Conservation (phyloP, 2,888 invertebrate species). For the Calameuta filiformis region DNA sequence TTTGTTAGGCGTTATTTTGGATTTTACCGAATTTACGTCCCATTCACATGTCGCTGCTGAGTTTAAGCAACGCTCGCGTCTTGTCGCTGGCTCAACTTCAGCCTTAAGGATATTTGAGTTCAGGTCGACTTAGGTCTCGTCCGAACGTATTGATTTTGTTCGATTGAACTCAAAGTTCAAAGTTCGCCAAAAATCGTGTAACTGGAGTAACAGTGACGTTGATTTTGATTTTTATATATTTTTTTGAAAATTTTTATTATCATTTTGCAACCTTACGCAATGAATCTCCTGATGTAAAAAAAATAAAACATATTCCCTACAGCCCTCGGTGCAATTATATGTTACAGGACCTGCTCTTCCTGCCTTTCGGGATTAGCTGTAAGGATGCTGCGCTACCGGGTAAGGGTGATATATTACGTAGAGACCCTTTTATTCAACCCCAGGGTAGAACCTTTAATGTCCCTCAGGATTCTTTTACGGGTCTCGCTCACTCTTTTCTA, state of each 20-base stretch:
- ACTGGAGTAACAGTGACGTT: neutral
- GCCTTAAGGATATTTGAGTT: neutral
- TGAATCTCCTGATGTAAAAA: neutral
- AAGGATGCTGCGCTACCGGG: neutral
- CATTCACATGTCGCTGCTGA: neutral
- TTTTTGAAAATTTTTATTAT: neutral
- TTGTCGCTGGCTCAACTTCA: neutral
- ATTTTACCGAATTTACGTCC: neutral
- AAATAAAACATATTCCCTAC: neutral
- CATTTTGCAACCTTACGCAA: neutral
- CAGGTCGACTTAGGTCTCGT: neutral
- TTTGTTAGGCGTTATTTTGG: neutral
- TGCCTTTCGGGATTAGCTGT: neutral
- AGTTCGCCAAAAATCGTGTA: neutral
- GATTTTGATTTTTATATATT: neutral
- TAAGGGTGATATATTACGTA: neutral
- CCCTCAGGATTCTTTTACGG: neutral
- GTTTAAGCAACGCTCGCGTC: neutral
- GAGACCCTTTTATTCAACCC: neutral
- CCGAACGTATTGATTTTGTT: neutral
- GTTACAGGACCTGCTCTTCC: neutral
- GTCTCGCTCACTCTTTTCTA: neutral
- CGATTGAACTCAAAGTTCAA: neutral
- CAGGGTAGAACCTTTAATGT: neutral
- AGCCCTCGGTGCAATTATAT: neutral